These are phyloP conservation scores for Oncorhynchus kisutch DNA, from an alignment of 2,113 vertebrate genomes.

Conservation along the genomic window DNA sequence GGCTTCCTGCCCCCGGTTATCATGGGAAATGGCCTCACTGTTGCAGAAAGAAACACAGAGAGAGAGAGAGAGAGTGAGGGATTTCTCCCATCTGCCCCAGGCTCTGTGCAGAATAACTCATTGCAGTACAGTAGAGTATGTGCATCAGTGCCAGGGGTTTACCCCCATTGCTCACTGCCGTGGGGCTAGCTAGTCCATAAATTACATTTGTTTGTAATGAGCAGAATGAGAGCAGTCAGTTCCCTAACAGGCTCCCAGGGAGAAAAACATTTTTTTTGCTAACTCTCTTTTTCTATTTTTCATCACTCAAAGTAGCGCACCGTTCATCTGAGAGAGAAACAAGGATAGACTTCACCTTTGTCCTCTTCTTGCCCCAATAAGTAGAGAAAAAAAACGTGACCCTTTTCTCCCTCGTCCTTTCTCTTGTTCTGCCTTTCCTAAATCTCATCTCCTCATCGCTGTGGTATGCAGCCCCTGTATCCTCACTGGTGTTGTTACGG, in stretches of 20 bases:
- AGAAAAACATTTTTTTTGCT: neutral
- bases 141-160: conserved; percentile 2
- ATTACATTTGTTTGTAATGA: conserved; percentile 27
- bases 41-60: conserved; percentile 20
- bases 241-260: neutral
- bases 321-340: neutral
- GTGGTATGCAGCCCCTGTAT: conserved; percentile 44
- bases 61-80: neutral
- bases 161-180: conserved; percentile 7
- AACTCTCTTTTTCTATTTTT: neutral
- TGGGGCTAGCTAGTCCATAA: conserved; percentile 5
- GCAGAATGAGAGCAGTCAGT: conserved; percentile 16
- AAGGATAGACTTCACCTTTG: conserved; percentile 30
- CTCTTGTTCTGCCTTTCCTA: conserved; percentile 28
- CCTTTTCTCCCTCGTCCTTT: conserved; percentile 10
- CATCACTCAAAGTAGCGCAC: neutral
- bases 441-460: conserved; percentile 31
- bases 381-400: conserved; percentile 8
- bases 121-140: neutral
- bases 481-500: conserved; percentile 36
- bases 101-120: neutral
- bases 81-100: neutral
- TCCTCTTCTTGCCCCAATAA: conserved; percentile 3
- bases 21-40: conserved; percentile 32
- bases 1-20: conserved; percentile 17